Evolutionary conservation across 2,113 vertebrate genomes (phyloP), one percentile per base, ranked within the genome.

Genomic region (Malurus cyaneus): DNA sequence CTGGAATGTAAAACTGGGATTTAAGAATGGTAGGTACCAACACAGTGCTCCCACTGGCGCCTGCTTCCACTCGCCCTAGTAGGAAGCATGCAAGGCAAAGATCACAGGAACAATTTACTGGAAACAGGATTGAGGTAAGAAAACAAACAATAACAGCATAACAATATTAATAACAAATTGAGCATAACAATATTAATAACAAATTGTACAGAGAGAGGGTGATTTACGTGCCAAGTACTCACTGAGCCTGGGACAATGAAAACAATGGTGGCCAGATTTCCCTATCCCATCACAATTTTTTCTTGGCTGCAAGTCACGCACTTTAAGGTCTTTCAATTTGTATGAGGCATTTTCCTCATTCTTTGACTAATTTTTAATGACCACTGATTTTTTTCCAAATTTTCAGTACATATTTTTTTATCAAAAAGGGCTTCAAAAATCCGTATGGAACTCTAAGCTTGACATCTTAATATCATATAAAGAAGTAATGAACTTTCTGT

Each of bases 1-100:
- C 2, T 34, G 17, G 84, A 56, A 61, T 56, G 19, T 29, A 52
- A 41, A 23, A 52, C 21, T 31, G 4, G 39, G n/a, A 18, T 56
- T 64, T 85, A 24, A 28, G 29, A 49, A n/a, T 41, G 29, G 28
- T 19, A 19, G 23, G 4, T 39, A 18, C n/a, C 41, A 64, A 12
- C 28, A 10, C 3, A 64, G n/a, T 56, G 18, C 18, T 56, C 8
- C 24, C 23, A n/a, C 8, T 0, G 1, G 14, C 28, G 28, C 24
- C 56, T 1, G 2, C n/a, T 54, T n/a, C 23, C 28, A 47, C 23
- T n/a, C 50, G 26, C 12, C 1, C 1, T 9, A n/a, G 28, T 0
- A n/a, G 41, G 42, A 65, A 42, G 54, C 12, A 14, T 24, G 23
- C 24, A 60, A 53, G 39, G 9, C 39, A 71, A 53, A 72, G 32